Conservation (phyloP, 1,140 invertebrate genomes). For the Microplitis mediator region DNA sequence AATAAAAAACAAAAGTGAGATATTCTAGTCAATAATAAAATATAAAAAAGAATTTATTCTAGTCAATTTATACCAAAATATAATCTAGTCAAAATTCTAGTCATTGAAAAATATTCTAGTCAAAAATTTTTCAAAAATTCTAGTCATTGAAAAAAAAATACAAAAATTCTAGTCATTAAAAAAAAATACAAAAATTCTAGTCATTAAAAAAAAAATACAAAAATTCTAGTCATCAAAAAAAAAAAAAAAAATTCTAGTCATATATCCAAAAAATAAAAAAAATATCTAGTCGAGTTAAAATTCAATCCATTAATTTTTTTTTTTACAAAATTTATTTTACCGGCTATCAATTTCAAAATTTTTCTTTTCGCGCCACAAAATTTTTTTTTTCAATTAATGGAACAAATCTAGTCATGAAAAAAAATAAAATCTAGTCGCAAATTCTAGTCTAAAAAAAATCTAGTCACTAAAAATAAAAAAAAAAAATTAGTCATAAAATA, state of each 20-base stretch:
- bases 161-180: not conserved
- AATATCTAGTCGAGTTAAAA: constrained; percentile 17
- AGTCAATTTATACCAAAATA: not conserved
- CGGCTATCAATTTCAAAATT: no score
- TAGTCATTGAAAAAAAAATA: not conserved
- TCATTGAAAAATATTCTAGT: constrained; percentile 15
- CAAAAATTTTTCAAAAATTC: not conserved
- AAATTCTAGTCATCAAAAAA: constrained; percentile 3
- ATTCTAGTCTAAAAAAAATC: not conserved
- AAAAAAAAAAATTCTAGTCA: constrained; percentile 13
- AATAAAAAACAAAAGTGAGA: not conserved
- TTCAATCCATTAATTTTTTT: no score
- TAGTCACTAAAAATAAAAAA: not conserved
- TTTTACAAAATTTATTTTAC: no score
- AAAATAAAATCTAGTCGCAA: not conserved
- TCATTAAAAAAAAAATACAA: not conserved
- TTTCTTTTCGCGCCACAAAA: no score
- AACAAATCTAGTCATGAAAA: not conserved
- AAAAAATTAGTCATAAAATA: constrained; percentile 6
- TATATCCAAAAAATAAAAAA: constrained; percentile 6
- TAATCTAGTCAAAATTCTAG: not conserved
- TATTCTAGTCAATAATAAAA: not conserved
- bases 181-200: no score
- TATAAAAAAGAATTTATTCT: no score
- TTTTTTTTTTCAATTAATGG: not conserved